Evolutionary conservation across 2,888 invertebrate species (phyloP), one percentile per base, ranked within the genome.

Genomic region (Platycnemis pennipes): DNA sequence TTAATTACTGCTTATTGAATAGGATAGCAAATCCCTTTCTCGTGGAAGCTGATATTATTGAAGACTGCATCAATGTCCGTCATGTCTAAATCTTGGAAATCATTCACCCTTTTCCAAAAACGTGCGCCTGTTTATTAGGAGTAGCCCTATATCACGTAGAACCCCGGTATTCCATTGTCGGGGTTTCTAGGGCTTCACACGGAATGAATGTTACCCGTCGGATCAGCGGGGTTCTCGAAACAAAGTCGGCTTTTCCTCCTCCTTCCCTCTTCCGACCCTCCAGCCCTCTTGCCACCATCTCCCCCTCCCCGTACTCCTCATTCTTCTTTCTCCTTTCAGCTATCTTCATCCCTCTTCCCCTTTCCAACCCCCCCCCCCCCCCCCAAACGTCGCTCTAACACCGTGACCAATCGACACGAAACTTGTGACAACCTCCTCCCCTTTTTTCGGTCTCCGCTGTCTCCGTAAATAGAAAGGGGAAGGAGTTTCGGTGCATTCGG

Each of bases 401-500:
- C 69, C 91, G 63, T 91, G 91, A 63, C 91, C 91, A 91, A 91
- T 91, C 69, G 91, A 26, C 91, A 44, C 63, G 91, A 91, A 91
- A 91, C 91, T 91, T 63, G 91, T 91, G 56, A 53, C 89, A 91
- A 31, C 63, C 53, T 37, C 56, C 56, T 56, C 42, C 49, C 88
- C 56, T 56, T 37, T n/a, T n/a, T 26, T 16, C 88, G 49, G 11
- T 37, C 53, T 31, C 53, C 89, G 91, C 91, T 56, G 63, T 91
- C 91, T 91, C 91, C 91, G 91, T 91, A 91, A 91, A 91, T 91
- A 91, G 91, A 91, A 91, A 69, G 91, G 31, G 56, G 91, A 91
- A 91, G 91, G 91, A 56, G 63, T 56, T 89, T 37, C 37, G 49
- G n/a, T 31, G 45, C 37, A 42, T 19, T 53, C 49, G 4, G 22